phyloP scores from a whole-genome alignment of 2,888 invertebrate genomes.

The Dasysyrphus tricinctus region DNA sequence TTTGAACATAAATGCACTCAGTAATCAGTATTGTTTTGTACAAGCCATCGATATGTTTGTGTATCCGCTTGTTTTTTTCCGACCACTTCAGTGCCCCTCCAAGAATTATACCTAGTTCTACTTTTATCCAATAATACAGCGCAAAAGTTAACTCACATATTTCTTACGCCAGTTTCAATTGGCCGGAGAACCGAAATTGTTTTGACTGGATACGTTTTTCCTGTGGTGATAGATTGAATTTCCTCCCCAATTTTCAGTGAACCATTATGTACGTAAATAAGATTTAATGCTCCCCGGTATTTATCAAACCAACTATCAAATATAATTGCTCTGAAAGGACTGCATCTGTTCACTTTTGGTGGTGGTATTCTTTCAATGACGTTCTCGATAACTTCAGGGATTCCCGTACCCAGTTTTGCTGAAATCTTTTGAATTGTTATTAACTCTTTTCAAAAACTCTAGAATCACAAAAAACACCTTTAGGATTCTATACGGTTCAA shows the following conservation, averaged over 20 bases:
- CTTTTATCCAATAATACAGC: too few species aligned
- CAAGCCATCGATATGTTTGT: too few species aligned
- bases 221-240: constrained; percentile 89
- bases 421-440: constrained; percentile 86
- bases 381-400: constrained; percentile 90
- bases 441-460: not conserved
- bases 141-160: constrained; percentile 84
- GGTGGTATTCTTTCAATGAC: constrained; percentile 92
- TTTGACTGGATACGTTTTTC: constrained; percentile 91
- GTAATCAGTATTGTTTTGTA: too few species aligned
- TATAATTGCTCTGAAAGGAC: constrained; percentile 90
- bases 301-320: constrained; percentile 98
- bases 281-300: constrained; percentile 91
- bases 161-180: constrained; percentile 87
- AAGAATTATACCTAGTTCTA: too few species aligned
- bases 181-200: constrained; percentile 92
- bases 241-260: constrained; percentile 88
- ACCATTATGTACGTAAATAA: constrained; percentile 92
- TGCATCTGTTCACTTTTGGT: constrained; percentile 86
- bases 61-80: too few species aligned
- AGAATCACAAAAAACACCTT: constrained; percentile 84
- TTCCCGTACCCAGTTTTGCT: constrained; percentile 95
- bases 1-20: too few species aligned
- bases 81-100: too few species aligned
- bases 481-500: constrained; percentile 89